Conservation (phyloP, 2,888 invertebrate genomes). For the Pilophorus perplexus region DNA sequence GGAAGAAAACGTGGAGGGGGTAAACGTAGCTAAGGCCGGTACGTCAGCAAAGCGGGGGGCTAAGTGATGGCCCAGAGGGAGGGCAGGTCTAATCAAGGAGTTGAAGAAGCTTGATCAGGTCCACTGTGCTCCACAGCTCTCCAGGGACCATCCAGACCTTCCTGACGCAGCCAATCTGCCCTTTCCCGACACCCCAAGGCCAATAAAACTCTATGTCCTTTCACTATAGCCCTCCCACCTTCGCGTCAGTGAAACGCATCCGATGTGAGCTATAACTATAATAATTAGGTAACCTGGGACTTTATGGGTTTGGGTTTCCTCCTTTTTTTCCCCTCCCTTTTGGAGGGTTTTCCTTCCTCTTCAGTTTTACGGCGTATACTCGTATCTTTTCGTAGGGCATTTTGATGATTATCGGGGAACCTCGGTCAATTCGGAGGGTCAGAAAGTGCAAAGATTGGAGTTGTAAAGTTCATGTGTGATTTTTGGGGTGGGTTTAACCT, state of each 20-base stretch:
- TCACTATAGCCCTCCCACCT: neutral
- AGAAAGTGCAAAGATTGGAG: too few relatives aligned
- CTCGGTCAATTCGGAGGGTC: too few relatives aligned
- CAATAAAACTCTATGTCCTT: constrained; percentile 28
- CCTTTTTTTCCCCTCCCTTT: neutral
- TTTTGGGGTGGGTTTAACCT: too few relatives aligned
- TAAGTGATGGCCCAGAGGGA: constrained; percentile 26
- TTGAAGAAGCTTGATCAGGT: constrained; percentile 35
- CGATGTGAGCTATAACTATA: constrained; percentile 28
- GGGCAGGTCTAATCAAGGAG: constrained; percentile 28
- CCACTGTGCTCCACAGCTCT: constrained; percentile 30
- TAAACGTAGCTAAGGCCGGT: constrained; percentile 2
- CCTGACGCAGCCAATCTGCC: constrained; percentile 34
- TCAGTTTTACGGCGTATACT: too few relatives aligned
- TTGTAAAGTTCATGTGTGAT: too few relatives aligned
- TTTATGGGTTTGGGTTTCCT: constrained; percentile 6
- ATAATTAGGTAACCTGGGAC: constrained; percentile 29
- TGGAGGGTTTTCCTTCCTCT: neutral
- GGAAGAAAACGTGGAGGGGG: neutral
- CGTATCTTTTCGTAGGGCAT: too few relatives aligned
- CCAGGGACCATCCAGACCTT: neutral
- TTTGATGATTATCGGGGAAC: too few relatives aligned
- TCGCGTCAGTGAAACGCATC: neutral
- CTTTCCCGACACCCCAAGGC: neutral
- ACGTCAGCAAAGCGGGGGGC: constrained; percentile 23